Evolutionary conservation across 2,113 vertebrate genomes (phyloP), one percentile per base, ranked within the genome.

Genomic region (Sialia sialis): DNA sequence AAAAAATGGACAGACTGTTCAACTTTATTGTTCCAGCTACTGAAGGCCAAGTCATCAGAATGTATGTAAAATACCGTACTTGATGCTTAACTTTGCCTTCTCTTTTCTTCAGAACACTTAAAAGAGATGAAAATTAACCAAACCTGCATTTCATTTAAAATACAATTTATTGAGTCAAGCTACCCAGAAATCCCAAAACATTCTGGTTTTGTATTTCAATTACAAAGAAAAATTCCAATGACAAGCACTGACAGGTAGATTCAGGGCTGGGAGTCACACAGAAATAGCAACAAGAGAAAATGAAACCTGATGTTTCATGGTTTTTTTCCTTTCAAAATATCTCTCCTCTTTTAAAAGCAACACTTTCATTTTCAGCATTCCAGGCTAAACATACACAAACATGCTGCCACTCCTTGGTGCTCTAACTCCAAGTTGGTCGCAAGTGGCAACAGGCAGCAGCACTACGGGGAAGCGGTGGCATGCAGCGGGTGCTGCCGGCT

Each of bases 381-480:
- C 59, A 16, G 7, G 14, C 34, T 67, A 15, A 46, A 38, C 21
- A 12, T 12, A 39, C 17, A 18, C 25, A 19, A 38, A 8, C 2
- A 13, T 0, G 17, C 29, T 16, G 76, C 32, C 12, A 6, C 3
- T 38, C 6, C 14, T 8, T 52, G 32, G 38, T 1, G 30, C 6
- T 70, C 41, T 48, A 5, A 13, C 13, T 56, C 19, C 6, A 6
- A 68, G 67, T 2, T 2, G 51, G 10, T 7, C 6, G 1, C 84
- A 49, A 60, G 59, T 0, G 43, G 51, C 76, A 67, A 21, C 46
- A 55, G 84, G 78, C 89, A 84, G 80, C 52, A 22, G 60, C 91
- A 2, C 23, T 2, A 0, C n/a, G 0, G 66, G 44, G 16, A 39
- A 58, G 55, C 4, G 16, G 2, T 0, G 21, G 67, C 36, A 88